A percentile compares a stretch with the other conserved stretches of the same genome.
These are phyloP conservation scores for Sebastes fasciatus DNA, from an alignment of 2,113 vertebrate genomes.

Conservation along the genomic window DNA sequence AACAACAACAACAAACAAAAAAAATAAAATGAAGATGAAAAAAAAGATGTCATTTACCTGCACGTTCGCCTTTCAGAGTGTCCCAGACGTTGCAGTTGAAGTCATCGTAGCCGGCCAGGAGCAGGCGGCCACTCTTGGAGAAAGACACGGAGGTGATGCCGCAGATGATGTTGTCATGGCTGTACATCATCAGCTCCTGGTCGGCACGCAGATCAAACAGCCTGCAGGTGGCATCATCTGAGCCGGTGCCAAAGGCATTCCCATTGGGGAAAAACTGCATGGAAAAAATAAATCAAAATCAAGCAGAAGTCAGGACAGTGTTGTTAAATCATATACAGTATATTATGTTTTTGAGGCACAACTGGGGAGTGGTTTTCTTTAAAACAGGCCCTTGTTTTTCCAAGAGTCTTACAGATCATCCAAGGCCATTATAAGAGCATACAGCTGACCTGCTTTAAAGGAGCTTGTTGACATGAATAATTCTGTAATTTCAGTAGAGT, in stretches of 20 bases:
- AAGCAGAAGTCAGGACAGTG: not conserved
- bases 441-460: not conserved
- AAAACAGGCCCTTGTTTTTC: not conserved
- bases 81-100: slow-evolving; percentile 99
- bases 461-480: not conserved
- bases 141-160: slow-evolving; percentile 98
- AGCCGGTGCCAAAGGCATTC: slow-evolving; percentile 95
- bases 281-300: not conserved
- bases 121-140: slow-evolving; percentile 97
- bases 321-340: not conserved
- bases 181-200: slow-evolving; percentile 95
- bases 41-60: slow-evolving; percentile 83
- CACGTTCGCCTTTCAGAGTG: slow-evolving; percentile 95
- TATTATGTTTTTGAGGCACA: not conserved
- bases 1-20: no score
- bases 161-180: slow-evolving; percentile 97
- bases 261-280: slow-evolving; percentile 95
- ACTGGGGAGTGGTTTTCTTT: not conserved
- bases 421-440: not conserved
- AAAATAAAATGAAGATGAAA: no score
- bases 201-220: slow-evolving; percentile 97
- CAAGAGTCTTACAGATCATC: not conserved
- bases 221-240: slow-evolving; percentile 97
- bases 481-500: not conserved
- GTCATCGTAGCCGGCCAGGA: slow-evolving; percentile 96